Base-by-base conservation (phyloP, 2,888 invertebrate species). In the Drosophila cognata region DNA sequence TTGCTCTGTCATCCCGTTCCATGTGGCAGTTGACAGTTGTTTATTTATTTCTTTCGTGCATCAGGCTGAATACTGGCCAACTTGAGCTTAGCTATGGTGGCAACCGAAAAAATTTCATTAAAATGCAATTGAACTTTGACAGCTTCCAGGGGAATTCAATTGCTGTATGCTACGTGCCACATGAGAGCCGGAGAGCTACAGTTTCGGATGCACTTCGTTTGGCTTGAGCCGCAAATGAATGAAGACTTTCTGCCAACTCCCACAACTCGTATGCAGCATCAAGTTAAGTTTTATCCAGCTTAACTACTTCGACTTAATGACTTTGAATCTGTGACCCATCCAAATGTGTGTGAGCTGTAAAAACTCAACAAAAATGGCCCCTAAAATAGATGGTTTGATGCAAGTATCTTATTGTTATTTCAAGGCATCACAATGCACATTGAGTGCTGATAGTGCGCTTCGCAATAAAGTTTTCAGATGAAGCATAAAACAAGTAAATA, bases 51-150 rank as follows among this genome's bases (percentile, higher is more conserved):
- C n/a, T 36, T 56, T 28, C 38, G 59, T 29, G 55, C 43, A 38
- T 10, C 21, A 8, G 71, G 63, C 43, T 46, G 25, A 28, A 6
- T 21, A 41, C 11, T 51, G 8, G 51, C 31, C 58, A 43, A 28
- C 10, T 56, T 51, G 33, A 66, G 63, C 76, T 59, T 29, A 67
- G 61, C 46, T 50, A 46, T 29, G 53, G 53, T 33, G 33, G 78
- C 38, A 65, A 50, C 53, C 64, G 36, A 60, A 84, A 46, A 86
- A 69, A 71, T 66, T 77, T 67, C 74, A 83, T 84, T 83, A 77
- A 84, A 84, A 74, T 71, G 62, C 76, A 81, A 77, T 87, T 81
- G 79, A 84, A 86, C 79, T 84, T 86, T 75, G 64, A 53, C 80
- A 67, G 57, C 33, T 55, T 65, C 53, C 82, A 59, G 48, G 71